These are phyloP conservation scores for Tetraneura akinire DNA, from an alignment of 1,140 invertebrate species.

Conservation along the genomic window DNA sequence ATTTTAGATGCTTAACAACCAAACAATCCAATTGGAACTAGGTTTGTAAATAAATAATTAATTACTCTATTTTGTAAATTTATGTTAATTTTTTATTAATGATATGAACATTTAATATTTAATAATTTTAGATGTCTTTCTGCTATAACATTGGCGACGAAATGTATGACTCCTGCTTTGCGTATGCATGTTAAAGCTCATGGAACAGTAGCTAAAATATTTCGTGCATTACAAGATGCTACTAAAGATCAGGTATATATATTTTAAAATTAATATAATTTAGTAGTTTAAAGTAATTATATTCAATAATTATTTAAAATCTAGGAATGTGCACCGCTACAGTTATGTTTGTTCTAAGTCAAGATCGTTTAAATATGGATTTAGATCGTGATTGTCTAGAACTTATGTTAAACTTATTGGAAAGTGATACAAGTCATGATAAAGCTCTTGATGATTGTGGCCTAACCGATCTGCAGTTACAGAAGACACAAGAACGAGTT, in stretches of 20 bases:
- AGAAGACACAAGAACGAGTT: constrained; percentile 82
- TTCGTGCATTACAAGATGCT: constrained; percentile 90
- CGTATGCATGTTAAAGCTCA: constrained; percentile 95
- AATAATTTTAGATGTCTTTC: constrained; percentile 69
- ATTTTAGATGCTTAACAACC: constrained; percentile 88
- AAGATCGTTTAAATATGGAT: constrained; percentile 96
- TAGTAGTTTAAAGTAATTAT: neutral
- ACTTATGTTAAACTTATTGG: constrained; percentile 91
- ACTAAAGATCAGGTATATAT: constrained; percentile 72
- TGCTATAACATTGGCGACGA: constrained; percentile 86
- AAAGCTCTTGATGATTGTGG: constrained; percentile 75
- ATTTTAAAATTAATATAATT: neutral
- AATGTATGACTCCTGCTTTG: constrained; percentile 93
- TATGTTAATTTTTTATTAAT: neutral
- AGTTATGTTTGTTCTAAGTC: constrained; percentile 95
- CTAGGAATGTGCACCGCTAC: constrained; percentile 92
- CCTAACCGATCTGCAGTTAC: constrained; percentile 67
- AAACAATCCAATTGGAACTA: constrained; percentile 85
- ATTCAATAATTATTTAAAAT: constrained; percentile 65
- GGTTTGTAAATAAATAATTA: constrained; percentile 61
- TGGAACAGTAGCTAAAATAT: constrained; percentile 94
- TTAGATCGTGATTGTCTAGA: constrained; percentile 91
- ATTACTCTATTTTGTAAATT: neutral
- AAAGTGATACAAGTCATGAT: constrained; percentile 82
- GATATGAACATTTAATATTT: neutral